Conservation (phyloP, 64 coral and sea anemone species). For the Actinia tenebrosa region DNA sequence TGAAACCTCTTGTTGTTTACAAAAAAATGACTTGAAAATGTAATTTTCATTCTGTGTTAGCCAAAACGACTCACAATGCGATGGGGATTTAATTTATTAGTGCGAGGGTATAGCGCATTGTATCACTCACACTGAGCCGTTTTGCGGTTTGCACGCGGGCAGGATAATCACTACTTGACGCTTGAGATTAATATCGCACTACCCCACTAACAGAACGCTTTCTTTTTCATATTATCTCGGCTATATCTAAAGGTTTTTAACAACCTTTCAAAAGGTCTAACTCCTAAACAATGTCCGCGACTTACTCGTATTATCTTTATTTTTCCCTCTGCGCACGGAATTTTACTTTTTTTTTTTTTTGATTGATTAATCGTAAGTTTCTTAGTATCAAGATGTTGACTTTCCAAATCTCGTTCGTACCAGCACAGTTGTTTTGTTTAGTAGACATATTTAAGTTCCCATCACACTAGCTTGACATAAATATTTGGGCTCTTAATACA, state of each 20-base stretch:
- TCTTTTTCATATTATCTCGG: neutral
- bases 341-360: neutral
- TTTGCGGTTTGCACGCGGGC: neutral
- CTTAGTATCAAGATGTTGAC: neutral
- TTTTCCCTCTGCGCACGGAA: neutral
- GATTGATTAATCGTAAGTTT: neutral
- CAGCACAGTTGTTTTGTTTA: conserved; percentile 6
- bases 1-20: neutral
- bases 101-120: neutral
- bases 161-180: conserved; percentile 8
- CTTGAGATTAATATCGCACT: conserved; percentile 5
- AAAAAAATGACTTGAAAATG: neutral
- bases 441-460: neutral
- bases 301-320: neutral
- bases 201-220: neutral
- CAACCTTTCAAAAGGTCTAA: neutral
- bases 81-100: neutral
- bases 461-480: neutral
- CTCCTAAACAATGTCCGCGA: neutral
- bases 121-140: neutral
- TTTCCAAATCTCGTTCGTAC: neutral
- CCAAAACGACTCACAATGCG: neutral
- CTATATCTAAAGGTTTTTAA: conserved; percentile 21
- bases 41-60: neutral
- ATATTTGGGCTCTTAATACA: neutral